Percentiles rank a stretch among this genome's conserved stretches.
phyloP scores from a whole-genome alignment of 2,113 vertebrate species.

The Otocyon megalotis region DNA sequence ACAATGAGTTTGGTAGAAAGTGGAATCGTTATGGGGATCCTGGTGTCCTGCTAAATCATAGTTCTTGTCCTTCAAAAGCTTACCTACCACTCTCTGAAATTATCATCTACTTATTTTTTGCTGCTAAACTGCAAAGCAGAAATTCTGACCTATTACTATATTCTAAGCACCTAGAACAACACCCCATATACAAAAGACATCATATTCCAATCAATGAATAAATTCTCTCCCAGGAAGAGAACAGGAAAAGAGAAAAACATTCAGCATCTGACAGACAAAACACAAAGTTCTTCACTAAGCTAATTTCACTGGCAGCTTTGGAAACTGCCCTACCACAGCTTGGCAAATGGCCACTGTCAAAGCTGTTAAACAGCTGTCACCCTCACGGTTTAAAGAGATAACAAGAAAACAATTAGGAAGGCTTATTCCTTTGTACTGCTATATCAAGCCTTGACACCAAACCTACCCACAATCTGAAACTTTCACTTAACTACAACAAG shows the following conservation, averaged over 20 bases:
- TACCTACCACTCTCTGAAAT: constrained; percentile 43
- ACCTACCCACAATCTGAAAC: background rate
- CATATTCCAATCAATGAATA: background rate
- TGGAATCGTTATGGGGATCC: background rate
- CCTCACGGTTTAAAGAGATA: background rate
- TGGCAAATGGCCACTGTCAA: background rate
- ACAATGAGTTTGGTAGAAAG: background rate
- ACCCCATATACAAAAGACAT: background rate
- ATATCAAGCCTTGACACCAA: background rate
- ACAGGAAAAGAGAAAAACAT: constrained; percentile 8
- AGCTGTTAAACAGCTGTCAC: background rate
- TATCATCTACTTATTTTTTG: constrained; percentile 38
- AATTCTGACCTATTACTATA: background rate
- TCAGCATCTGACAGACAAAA: background rate
- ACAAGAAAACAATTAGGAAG: background rate
- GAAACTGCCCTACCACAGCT: background rate
- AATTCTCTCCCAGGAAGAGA: constrained; percentile 13
- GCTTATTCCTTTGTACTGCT: background rate
- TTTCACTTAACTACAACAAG: background rate
- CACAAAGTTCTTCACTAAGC: background rate
- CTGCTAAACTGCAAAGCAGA: background rate
- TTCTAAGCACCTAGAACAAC: constrained; percentile 29
- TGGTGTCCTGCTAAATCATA: background rate
- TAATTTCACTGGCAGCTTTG: background rate
- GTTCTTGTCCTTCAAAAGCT: background rate